A percentile compares a stretch with the other conserved stretches of the same genome.
phyloP scores from a whole-genome alignment of 2,797 vertebrate genomes.

The Rousettus madagascariensis region DNA sequence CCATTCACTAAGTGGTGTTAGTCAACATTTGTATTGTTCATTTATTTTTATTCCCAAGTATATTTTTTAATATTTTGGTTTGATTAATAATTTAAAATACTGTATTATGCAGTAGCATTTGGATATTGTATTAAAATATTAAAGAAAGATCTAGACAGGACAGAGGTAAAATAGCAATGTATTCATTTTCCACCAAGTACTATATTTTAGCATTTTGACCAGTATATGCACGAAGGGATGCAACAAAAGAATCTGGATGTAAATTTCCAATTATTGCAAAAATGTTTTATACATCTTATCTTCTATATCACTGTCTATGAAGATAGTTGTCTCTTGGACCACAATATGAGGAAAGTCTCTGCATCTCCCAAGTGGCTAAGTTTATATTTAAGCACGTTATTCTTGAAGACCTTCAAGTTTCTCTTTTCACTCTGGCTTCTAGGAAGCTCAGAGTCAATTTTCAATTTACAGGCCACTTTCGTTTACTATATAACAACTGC shows the following conservation, averaged over 20 bases:
- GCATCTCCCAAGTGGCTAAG: not conserved
- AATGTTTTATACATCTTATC: not conserved
- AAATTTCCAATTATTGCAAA: not conserved
- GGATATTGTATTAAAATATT: not conserved
- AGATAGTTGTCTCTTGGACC: not conserved
- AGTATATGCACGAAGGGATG: not conserved
- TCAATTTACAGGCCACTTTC: not conserved
- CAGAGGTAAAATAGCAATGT: not conserved
- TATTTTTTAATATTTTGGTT: constrained; percentile 31
- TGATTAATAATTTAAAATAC: constrained; percentile 45
- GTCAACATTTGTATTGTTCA: constrained; percentile 47
- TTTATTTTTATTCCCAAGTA: constrained; percentile 48
- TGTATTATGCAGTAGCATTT: not conserved
- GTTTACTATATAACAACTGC: not conserved
- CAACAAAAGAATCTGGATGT: not conserved
- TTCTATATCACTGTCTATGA: not conserved
- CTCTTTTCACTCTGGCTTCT: not conserved
- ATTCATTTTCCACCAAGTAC: not conserved
- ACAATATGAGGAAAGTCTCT: not conserved
- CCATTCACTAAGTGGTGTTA: not conserved
- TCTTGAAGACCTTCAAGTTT: not conserved
- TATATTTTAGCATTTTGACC: not conserved
- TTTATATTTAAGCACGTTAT: not conserved
- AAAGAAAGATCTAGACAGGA: not conserved
- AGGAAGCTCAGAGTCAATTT: not conserved